Base-by-base conservation (phyloP, 2,113 vertebrate species). In the Coreoperca whiteheadi region DNA sequence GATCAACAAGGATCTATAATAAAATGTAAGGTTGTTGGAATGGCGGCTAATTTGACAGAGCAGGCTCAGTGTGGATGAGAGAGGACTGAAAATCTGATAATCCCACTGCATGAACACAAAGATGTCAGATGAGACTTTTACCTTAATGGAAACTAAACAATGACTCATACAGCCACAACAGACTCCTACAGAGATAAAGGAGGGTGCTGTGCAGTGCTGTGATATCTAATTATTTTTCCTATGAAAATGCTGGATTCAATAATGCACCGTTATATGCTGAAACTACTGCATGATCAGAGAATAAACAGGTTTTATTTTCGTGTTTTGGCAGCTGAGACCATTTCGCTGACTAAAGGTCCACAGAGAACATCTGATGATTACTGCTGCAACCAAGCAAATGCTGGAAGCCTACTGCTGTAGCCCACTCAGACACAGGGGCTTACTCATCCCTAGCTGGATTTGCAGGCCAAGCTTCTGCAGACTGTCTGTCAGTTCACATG, bases 371-470 rank as follows among this genome's bases (percentile, higher is more conserved):
- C 83, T 82, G 82, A 89, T 91, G 90, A 93, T 89, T 90, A 83
- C 78, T 90, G 88, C 74, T 80, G 82, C 86, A 92, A 81, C 80
- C 67, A 43, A 80, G 84, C 80, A 85, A 92, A 83, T 9, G 89
- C 73, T 88, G 56, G 69, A 72, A 83, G 83, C 85, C 85, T 86
- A 79, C 67, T 77, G 79, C 74, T 80, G 79, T 50, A 84, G 85
- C 90, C 88, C 84, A 92, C 93, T 91, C 90, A 91, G 78, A 89
- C 85, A 79, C 72, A 3, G 79, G 78, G 79, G 84, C 85, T 91
- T 88, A 92, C 89, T 91, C 92, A 93, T 88, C 70, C 83, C 85
- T 88, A 87, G 86, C 87, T 91, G 88, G 78, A 88, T 75, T 74
- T 65, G 67, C 75, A 73, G 77, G 89, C 85, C 83, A 56, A 79